Conservation (phyloP, 2,888 invertebrate species). For the Hyalella azteca region DNA sequence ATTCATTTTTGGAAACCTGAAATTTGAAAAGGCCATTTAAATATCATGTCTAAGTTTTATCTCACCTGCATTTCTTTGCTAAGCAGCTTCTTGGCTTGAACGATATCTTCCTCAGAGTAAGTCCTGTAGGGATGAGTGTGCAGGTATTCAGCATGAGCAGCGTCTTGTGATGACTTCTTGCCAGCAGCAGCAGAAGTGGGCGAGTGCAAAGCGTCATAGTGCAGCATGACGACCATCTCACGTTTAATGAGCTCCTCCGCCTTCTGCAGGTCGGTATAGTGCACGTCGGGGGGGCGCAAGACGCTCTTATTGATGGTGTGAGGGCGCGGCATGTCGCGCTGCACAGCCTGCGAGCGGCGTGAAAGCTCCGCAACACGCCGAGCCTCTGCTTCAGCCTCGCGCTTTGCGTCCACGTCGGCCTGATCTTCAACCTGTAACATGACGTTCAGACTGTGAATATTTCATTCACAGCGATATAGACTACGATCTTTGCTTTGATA, state of each 20-base stretch:
- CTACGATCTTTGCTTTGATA: too few relatives aligned
- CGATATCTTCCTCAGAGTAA: constrained; percentile 51
- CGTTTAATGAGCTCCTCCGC: constrained; percentile 95
- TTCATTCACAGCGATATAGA: too few relatives aligned
- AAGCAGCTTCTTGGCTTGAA: constrained; percentile 71
- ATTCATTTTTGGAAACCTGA: too few relatives aligned
- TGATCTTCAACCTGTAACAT: constrained; percentile 79
- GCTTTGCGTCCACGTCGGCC: constrained; percentile 64
- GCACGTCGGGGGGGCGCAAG: constrained; percentile 78
- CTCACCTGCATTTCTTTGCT: constrained; percentile 77
- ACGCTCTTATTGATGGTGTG: constrained; percentile 83
- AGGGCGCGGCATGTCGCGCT: constrained; percentile 83
- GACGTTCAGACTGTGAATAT: too few relatives aligned
- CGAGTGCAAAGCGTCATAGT: constrained; percentile 84
- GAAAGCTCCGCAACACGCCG: constrained; percentile 71
- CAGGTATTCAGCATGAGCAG: constrained; percentile 66
- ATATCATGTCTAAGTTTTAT: too few relatives aligned
- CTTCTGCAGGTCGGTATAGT: constrained; percentile 84
- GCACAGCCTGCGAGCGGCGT: constrained; percentile 83
- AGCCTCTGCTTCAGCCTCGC: constrained; percentile 55
- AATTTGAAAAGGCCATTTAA: too few relatives aligned
- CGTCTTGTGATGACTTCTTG: constrained; percentile 43
- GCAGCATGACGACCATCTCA: constrained; percentile 95
- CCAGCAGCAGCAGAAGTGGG: constrained; percentile 70
- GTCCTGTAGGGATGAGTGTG: constrained; percentile 84